phyloP scores from a whole-genome alignment of 2,888 invertebrate species.

The Carabus problematicus region DNA sequence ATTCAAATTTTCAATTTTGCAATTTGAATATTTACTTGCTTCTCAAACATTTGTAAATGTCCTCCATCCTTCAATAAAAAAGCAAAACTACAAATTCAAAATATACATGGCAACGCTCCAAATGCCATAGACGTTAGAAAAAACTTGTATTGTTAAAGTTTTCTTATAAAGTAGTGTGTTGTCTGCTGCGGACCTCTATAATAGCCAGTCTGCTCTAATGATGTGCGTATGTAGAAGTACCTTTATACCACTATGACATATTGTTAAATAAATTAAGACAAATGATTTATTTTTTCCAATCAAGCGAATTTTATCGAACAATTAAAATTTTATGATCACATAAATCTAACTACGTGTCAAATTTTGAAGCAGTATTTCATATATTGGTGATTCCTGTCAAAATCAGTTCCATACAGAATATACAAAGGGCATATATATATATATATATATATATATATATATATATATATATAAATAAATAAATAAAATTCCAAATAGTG shows the following conservation, averaged over 20 bases:
- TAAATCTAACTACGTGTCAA: too few species aligned
- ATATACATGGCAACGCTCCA: slow-evolving; percentile 36
- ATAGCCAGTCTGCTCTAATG: slow-evolving; percentile 10
- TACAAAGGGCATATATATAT: too few species aligned
- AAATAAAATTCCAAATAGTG: too few species aligned
- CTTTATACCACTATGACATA: background rate
- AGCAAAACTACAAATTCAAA: slow-evolving; percentile 24
- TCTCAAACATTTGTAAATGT: slow-evolving; percentile 3
- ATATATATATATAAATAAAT: slow-evolving; percentile 1
- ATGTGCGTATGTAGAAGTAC: background rate
- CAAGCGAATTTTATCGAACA: too few species aligned
- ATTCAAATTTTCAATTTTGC: too few species aligned
- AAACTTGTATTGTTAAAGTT: slow-evolving; percentile 39
- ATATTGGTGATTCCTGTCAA: too few species aligned
- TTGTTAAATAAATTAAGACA: too few species aligned
- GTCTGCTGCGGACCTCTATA: slow-evolving; percentile 25
- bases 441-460: background rate
- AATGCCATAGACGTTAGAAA: slow-evolving; percentile 31
- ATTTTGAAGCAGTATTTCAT: too few species aligned
- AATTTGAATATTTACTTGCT: too few species aligned
- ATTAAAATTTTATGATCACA: too few species aligned
- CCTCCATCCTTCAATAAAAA: slow-evolving; percentile 31
- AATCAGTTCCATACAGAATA: too few species aligned
- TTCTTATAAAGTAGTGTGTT: slow-evolving; percentile 35
- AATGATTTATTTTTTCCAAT: too few species aligned